Conservation (phyloP, 2,113 vertebrate genomes). For the Hystrix cristata region DNA sequence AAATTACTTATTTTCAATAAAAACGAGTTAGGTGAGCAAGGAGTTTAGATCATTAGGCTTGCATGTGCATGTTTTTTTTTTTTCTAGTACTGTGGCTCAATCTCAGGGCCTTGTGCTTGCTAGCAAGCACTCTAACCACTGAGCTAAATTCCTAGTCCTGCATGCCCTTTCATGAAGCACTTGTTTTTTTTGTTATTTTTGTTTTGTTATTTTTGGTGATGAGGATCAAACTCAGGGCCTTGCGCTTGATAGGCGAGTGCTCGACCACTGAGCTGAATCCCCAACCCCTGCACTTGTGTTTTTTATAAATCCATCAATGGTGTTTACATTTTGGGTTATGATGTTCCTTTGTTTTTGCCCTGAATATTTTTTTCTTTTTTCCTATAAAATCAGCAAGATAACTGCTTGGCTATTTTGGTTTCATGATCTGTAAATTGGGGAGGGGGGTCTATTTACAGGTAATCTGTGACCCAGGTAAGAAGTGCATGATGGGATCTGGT, state of each 20-base stretch:
- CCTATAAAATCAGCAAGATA: neutral
- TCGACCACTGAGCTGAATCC: too few relatives aligned
- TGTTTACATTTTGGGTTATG: neutral
- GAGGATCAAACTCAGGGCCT: too few relatives aligned
- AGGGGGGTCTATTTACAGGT: neutral
- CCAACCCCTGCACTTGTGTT: too few relatives aligned
- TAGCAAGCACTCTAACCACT: too few relatives aligned
- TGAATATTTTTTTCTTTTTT: neutral
- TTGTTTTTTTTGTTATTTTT: neutral
- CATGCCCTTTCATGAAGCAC: neutral
- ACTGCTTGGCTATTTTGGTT: neutral
- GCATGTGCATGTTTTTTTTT: neutral
- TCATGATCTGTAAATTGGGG: neutral
- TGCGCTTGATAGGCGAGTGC: too few relatives aligned
- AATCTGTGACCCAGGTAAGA: neutral
- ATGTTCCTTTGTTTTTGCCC: neutral
- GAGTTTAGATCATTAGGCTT: neutral
- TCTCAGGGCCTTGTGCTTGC: too few relatives aligned
- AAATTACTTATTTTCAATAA: slow-evolving; percentile 80
- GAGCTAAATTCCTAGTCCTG: neutral
- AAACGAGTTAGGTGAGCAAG: neutral
- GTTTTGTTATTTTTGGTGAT: too few relatives aligned
- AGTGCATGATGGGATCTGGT: neutral
- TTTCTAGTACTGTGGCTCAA: too few relatives aligned
- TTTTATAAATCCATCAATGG: neutral